Percentiles rank a stretch among this genome's conserved stretches.
These are phyloP conservation scores for Cryptophagus acutangulus DNA, from an alignment of 2,888 invertebrate species.

Conservation along the genomic window DNA sequence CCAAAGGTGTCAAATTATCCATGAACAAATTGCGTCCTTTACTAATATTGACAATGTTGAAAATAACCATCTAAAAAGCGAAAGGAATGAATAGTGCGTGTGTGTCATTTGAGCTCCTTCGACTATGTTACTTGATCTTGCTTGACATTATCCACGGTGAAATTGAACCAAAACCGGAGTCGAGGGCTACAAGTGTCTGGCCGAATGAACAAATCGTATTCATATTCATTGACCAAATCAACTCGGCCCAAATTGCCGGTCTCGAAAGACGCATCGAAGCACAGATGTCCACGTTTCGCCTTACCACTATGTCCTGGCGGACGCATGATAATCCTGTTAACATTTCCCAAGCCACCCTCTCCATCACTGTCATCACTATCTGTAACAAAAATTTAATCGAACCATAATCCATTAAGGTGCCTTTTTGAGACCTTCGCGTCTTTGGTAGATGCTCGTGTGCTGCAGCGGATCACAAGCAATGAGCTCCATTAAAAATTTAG, in stretches of 20 bases:
- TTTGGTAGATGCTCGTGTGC: slow-evolving; percentile 63
- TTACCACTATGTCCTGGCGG: slow-evolving; percentile 91
- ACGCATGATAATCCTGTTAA: slow-evolving; percentile 80
- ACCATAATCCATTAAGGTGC: not conserved
- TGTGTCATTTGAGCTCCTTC: not conserved
- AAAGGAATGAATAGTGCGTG: slow-evolving; percentile 12
- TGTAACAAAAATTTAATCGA: slow-evolving; percentile 41
- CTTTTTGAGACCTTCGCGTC: slow-evolving; percentile 32
- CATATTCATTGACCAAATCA: slow-evolving; percentile 87
- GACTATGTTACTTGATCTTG: slow-evolving; percentile 71
- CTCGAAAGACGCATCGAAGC: slow-evolving; percentile 96
- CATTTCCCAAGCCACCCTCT: slow-evolving; percentile 90
- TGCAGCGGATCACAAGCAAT: slow-evolving; percentile 38
- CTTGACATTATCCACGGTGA: slow-evolving; percentile 93
- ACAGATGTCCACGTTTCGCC: slow-evolving; percentile 92
- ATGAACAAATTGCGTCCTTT: slow-evolving; percentile 86
- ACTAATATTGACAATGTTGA: slow-evolving; percentile 95
- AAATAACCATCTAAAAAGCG: slow-evolving; percentile 77
- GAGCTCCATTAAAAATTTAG: no score
- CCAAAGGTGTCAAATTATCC: slow-evolving; percentile 87
- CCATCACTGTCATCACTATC: slow-evolving; percentile 90
- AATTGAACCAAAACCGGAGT: slow-evolving; percentile 95
- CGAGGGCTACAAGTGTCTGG: slow-evolving; percentile 96
- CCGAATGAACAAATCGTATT: slow-evolving; percentile 92
- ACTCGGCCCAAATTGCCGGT: slow-evolving; percentile 96